phyloP scores from a whole-genome alignment of 1,140 invertebrate genomes.

The Hycleus phaleratus region DNA sequence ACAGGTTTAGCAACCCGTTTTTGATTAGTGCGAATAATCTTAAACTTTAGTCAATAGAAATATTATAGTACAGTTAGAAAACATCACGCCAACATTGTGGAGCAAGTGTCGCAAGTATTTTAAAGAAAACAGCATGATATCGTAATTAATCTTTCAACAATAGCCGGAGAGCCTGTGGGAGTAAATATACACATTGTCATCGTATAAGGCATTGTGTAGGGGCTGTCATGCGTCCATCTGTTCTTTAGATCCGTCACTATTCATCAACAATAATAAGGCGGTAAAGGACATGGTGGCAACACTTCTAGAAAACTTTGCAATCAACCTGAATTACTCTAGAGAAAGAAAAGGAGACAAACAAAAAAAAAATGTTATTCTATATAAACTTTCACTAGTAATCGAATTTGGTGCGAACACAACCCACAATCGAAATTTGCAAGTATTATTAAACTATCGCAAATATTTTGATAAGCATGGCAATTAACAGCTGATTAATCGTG shows the following conservation, averaged over 20 bases:
- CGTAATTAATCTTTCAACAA: conserved; percentile 10
- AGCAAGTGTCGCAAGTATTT: too few relatives aligned
- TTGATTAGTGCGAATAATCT: too few relatives aligned
- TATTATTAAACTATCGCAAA: conserved; percentile 10
- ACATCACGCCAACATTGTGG: too few relatives aligned
- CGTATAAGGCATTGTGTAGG: conserved; percentile 4
- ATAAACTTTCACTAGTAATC: too few relatives aligned
- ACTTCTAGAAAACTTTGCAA: conserved; percentile 10
- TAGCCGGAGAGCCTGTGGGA: neutral
- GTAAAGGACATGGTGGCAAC: neutral
- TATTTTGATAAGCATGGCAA: conserved; percentile 12
- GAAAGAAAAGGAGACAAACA: neutral
- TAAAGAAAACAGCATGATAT: neutral
- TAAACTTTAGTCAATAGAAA: too few relatives aligned
- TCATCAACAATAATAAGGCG: conserved; percentile 10
- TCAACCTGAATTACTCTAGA: conserved; percentile 5
- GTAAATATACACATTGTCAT: conserved; percentile 13
- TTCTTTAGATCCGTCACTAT: conserved; percentile 9
- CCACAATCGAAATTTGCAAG: too few relatives aligned
- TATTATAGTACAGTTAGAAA: too few relatives aligned
- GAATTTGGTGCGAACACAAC: too few relatives aligned
- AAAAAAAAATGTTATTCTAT: neutral
- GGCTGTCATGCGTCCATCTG: conserved; percentile 15
- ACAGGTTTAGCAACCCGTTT: too few relatives aligned
- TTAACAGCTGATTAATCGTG: conserved; percentile 13